phyloP scores from a whole-genome alignment of 1,140 invertebrate genomes.

The Rhyacophila brunnea region DNA sequence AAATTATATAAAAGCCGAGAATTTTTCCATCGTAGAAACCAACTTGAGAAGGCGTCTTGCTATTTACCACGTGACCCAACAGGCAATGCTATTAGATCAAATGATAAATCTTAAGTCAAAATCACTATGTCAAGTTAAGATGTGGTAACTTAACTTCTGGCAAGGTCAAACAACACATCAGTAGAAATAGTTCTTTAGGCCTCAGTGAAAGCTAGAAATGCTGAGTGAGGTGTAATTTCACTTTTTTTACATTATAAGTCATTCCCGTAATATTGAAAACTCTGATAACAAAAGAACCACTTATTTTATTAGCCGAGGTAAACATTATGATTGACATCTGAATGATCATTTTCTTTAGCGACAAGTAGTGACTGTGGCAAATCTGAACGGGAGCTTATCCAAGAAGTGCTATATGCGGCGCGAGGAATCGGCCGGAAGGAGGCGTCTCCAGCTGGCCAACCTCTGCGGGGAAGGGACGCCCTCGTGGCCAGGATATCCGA shows the following conservation, averaged over 20 bases:
- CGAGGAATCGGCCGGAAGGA: slow-evolving; percentile 39
- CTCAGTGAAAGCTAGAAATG: not conserved
- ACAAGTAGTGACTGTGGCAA: slow-evolving; percentile 42
- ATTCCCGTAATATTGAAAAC: not conserved
- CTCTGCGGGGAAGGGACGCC: slow-evolving; percentile 41
- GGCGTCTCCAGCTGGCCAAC: slow-evolving; percentile 18
- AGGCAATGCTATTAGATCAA: no score
- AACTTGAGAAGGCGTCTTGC: no score
- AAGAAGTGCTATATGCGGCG: slow-evolving; percentile 38
- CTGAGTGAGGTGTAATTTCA: not conserved
- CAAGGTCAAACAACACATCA: no score
- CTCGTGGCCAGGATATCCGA: slow-evolving; percentile 74
- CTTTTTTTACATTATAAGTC: not conserved
- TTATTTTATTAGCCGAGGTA: not conserved
- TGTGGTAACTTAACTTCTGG: no score
- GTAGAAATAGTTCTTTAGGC: no score
- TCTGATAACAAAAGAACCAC: not conserved
- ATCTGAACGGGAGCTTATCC: slow-evolving; percentile 44
- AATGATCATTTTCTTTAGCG: no score
- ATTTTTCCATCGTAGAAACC: no score
- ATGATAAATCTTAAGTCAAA: no score
- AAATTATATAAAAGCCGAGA: no score
- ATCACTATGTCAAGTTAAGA: no score
- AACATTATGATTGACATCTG: not conserved
- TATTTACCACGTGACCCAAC: no score